Evolutionary conservation across 2,888 invertebrate species (phyloP), one percentile per base, ranked within the genome.

Genomic region (Pomacea canaliculata): DNA sequence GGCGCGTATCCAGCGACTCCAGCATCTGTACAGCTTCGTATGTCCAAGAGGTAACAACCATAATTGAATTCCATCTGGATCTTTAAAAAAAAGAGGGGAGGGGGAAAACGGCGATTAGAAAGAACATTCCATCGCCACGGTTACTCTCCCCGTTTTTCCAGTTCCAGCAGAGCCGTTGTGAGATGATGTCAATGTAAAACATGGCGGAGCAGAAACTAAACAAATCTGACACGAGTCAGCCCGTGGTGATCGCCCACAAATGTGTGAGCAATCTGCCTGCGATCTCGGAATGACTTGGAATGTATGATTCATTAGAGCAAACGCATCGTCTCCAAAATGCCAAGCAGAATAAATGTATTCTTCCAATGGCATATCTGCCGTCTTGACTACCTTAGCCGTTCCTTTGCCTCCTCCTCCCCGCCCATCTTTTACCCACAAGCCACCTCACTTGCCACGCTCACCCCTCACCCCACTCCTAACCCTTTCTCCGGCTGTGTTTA

Each of bases 311-410:
- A 68, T 60, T n/a, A n/a, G 68, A 67, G 18, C 66, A 51, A 48
- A 51, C 23, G 27, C 68, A 73, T 67, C 60, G 65, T 68, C 49
- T 73, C 67, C 59, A 67, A 68, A 73, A 73, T 73, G 73, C 73
- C 73, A 73, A 23, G 49, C 12, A 59, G 67, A 73, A 73, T 73
- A 68, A 73, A 73, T 73, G 73, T 73, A 67, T 73, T 73, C 73
- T 73, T 65, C 59, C 23, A 18, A 63, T 63, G 63, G 16, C 63
- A 63, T 48, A 19, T 63, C 48, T 51, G 23, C 65, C 65, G 63
- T 72, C 72, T 63, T 72, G 56, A 51, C 72, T 71, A n/a, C 49
- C 23, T 62, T 27, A 49, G 65, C 51, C n/a, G 13, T 10, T 56
- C 70, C 27, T 46, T 13, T 72, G 51, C 65, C 72, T n/a, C 48